Base-by-base conservation (phyloP, 2,888 invertebrate species). In the Euspilapteryx auroguttella region DNA sequence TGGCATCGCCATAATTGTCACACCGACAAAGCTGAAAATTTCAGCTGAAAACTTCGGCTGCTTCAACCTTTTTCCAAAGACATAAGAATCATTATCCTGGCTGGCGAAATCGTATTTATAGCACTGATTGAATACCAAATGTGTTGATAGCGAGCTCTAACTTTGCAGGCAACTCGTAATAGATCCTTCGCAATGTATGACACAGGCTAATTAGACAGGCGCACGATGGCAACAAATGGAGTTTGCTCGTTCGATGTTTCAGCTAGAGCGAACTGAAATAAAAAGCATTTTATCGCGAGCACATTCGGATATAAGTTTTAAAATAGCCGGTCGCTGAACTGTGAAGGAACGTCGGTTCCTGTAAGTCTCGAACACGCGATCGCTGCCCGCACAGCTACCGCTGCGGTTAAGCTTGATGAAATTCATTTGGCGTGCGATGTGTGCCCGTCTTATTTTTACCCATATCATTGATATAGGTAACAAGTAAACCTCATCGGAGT, bases 181-280 rank as follows among this genome's bases (percentile, higher is more conserved):
- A 71, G 71, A 75, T 68, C 65, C 68, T 73, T 68, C 71, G 73
- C 69, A 69, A 66, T 63, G 66, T 71, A 71, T 73, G 71, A 73
- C 73, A 69, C 64, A 64, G 64, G 65, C 59, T 75, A 75, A 75
- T 75, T 68, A 75, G 75, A 75, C 73, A 71, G 66, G 63, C 71
- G 69, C 55, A 52, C 50, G 62, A 57, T 61, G 55, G 55, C 56
- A 58, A 49, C 59, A 63, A 69, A 73, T 75, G 73, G 73, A 69
- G 62, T 75, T 73, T 71, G 62, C 73, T 69, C 66, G 73, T 73
- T 61, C 53, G 44, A 51, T 59, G 55, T 61, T 62, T 57, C n/a
- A n/a, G n/a, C 17, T 17, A 17, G 8, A 17, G 17, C 45, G 44
- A 44, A 32, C 43, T 41, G 40, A 63, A 61, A 52, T 58, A 50